Conservation (phyloP, 2,888 invertebrate species). For the Drosophila pseudotalamancana region DNA sequence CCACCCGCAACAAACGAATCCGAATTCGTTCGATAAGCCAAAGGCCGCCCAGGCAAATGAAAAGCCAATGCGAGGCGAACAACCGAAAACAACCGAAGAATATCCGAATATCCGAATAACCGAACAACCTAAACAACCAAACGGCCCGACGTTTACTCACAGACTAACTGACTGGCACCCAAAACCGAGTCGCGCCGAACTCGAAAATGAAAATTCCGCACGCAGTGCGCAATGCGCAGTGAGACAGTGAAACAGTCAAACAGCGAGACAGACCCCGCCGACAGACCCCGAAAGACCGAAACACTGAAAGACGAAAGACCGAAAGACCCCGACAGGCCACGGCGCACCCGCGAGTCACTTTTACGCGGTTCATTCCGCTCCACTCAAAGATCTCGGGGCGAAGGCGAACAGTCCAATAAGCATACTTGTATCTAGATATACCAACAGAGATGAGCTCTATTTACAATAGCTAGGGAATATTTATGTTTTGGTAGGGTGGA, state of each 20-base stretch:
- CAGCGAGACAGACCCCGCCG: conserved; percentile 16
- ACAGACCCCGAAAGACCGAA: conserved; percentile 17
- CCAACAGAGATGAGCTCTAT: conserved; percentile 44
- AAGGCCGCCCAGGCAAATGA: conserved; percentile 38
- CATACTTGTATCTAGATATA: conserved; percentile 52
- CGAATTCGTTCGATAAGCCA: conserved; percentile 58
- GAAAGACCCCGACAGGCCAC: conserved; percentile 57
- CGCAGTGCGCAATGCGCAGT: conserved; percentile 68
- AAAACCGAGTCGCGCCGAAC: conserved; percentile 49
- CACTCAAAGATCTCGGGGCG: conserved; percentile 25
- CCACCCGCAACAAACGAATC: conserved; percentile 60
- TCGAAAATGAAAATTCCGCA: conserved; percentile 74
- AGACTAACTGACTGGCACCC: conserved; percentile 68
- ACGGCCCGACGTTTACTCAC: conserved; percentile 81
- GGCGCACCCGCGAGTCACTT: conserved; percentile 83
- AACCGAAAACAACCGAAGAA: conserved; percentile 41
- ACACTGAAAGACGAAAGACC: conserved; percentile 7
- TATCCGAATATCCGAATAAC: conserved; percentile 4
- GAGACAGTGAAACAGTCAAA: conserved; percentile 38
- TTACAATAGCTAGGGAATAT: not conserved
- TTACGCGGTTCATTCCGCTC: conserved; percentile 55
- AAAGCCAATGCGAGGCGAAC: conserved; percentile 4
- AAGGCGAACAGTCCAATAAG: conserved; percentile 49
- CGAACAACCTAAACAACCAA: conserved; percentile 55
- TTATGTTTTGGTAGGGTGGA: too few species aligned